Evolutionary conservation across 1,140 invertebrate genomes (phyloP).

Genomic region (Belonocnema kinseyi): DNA sequence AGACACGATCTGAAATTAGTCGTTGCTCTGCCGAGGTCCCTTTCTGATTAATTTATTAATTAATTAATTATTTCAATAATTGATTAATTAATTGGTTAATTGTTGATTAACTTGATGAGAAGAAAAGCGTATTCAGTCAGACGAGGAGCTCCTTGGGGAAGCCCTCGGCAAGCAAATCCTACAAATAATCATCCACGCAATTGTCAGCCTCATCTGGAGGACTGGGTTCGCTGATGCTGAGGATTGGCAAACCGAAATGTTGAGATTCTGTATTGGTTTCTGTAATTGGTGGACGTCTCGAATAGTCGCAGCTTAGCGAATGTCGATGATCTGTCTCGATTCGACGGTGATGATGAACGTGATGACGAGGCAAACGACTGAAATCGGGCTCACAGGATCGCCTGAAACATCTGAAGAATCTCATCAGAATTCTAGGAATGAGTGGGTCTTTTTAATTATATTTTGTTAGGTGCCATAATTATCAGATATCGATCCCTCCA

Average conservation of each 20-base stretch:
- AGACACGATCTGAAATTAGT: neutral
- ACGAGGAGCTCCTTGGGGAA: conserved; percentile 73
- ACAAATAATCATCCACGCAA: conserved; percentile 71
- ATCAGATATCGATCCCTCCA: no score
- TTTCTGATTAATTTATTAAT: neutral
- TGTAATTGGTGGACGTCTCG: conserved; percentile 56
- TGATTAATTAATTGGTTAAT: no score
- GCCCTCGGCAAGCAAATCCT: conserved; percentile 73
- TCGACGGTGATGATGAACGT: conserved; percentile 59
- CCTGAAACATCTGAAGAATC: conserved; percentile 50
- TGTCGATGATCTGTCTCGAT: conserved; percentile 57
- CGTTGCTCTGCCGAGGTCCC: conserved; percentile 4
- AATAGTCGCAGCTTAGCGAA: conserved; percentile 67
- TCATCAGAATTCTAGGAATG: neutral
- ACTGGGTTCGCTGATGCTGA: conserved; percentile 86
- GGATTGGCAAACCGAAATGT: conserved; percentile 83
- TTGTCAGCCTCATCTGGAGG: conserved; percentile 82
- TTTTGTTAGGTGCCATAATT: no score
- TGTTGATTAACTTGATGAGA: neutral
- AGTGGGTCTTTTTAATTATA: no score
- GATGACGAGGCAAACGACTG: conserved; percentile 47
- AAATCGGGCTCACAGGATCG: conserved; percentile 65
- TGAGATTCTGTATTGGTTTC: conserved; percentile 77
- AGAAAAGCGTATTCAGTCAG: conserved; percentile 45
- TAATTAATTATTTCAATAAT: no score